Percentiles rank a stretch among this genome's conserved stretches.
phyloP scores from a whole-genome alignment of 2,888 invertebrate genomes.

The Scrobipalpa atriplicella region DNA sequence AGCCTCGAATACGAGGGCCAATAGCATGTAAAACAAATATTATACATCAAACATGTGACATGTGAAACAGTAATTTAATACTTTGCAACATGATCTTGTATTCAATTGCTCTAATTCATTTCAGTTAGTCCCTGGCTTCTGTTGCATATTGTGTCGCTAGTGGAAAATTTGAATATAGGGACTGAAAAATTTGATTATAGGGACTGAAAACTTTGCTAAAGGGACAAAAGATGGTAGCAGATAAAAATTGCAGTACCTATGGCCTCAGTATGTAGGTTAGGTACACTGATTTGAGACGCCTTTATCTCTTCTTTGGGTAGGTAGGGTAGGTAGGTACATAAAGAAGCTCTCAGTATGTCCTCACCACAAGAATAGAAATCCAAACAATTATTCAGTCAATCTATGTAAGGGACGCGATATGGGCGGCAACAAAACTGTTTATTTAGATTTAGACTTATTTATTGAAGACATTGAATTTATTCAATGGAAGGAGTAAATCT shows the following conservation, averaged over 20 bases:
- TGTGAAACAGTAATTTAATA: not conserved
- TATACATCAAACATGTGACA: not conserved
- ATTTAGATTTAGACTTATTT: constrained; percentile 37
- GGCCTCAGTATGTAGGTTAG: too few relatives aligned
- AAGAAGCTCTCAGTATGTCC: not conserved
- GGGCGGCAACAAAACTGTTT: constrained; percentile 39
- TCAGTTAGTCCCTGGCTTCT: not conserved
- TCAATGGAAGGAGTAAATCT: constrained; percentile 36
- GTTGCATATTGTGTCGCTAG: not conserved
- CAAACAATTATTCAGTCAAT: constrained; percentile 31
- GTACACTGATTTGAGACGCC: too few relatives aligned
- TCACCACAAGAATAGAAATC: constrained; percentile 30
- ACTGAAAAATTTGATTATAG: too few relatives aligned
- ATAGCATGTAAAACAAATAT: not conserved
- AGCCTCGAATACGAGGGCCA: too few relatives aligned
- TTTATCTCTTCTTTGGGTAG: too few relatives aligned
- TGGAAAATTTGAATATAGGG: too few relatives aligned
- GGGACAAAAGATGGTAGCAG: too few relatives aligned
- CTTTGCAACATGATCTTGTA: not conserved
- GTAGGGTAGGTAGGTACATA: not conserved
- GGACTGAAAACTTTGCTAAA: too few relatives aligned
- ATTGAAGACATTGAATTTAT: constrained; percentile 46
- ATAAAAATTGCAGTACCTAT: too few relatives aligned
- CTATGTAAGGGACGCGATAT: constrained; percentile 32
- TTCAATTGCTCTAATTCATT: not conserved